A percentile compares a stretch with the other conserved stretches of the same genome.
Conservation (phyloP, 2,113 vertebrate genomes). For the Chaetodon trifascialis region DNA sequence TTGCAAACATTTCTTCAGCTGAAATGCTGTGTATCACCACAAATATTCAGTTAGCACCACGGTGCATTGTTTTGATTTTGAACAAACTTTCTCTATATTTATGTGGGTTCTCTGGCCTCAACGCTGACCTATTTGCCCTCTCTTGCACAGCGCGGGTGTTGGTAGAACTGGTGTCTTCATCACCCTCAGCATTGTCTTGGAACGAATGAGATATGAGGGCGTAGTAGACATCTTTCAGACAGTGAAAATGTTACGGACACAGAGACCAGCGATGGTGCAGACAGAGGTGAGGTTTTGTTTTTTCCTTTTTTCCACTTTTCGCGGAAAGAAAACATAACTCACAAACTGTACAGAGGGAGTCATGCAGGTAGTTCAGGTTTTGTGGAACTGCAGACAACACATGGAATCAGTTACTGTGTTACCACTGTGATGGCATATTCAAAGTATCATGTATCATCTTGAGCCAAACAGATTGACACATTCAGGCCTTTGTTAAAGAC, state of each 20-base stretch:
- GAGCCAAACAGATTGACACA: slow-evolving; percentile 55
- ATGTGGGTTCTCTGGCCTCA: neutral
- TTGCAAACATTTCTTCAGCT: neutral
- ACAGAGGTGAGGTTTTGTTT: slow-evolving; percentile 89
- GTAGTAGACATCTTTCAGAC: slow-evolving; percentile 99
- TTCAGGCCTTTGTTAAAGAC: slow-evolving; percentile 17
- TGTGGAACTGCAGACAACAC: neutral
- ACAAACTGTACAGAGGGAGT: neutral
- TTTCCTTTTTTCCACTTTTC: neutral
- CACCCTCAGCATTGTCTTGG: slow-evolving; percentile 98
- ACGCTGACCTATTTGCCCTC: slow-evolving; percentile 27
- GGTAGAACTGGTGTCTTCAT: slow-evolving; percentile 99
- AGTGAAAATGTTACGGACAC: slow-evolving; percentile 99
- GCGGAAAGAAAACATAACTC: neutral
- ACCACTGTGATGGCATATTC: neutral
- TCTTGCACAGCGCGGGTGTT: slow-evolving; percentile 90
- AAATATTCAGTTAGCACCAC: neutral
- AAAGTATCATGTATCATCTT: slow-evolving; percentile 30
- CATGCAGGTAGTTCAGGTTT: neutral
- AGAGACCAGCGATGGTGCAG: slow-evolving; percentile 99
- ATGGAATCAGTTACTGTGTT: slow-evolving; percentile 1
- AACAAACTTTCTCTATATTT: neutral
- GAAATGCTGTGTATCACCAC: neutral
- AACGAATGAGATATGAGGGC: slow-evolving; percentile 99
- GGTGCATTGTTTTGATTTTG: neutral